Evolutionary conservation across 2,797 vertebrate genomes (phyloP), one percentile per base, ranked within the genome.

Genomic region (Cirrhinus mrigala): DNA sequence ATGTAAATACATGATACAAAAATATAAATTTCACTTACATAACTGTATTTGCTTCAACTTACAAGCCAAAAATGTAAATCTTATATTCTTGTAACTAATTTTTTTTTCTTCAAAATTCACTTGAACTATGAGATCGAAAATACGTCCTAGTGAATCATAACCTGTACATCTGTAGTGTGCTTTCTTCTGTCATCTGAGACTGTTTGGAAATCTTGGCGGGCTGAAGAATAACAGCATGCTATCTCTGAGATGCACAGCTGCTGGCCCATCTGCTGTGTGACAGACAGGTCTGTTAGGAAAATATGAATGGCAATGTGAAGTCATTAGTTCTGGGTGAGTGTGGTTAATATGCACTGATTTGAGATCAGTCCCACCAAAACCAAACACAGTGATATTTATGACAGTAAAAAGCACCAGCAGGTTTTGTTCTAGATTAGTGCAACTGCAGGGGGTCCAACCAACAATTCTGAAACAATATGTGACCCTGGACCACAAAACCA

Each of bases 241-340:
- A 48, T 82, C 64, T 82, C 33, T 64, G 83, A 87, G 54, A 46
- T 12, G 2, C 64, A 77, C 66, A 83, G 74, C 70, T 56, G 76
- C 27, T 74, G 64, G n/a, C 11, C 75, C 80, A 81, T 87, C 79
- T 82, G 79, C 73, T 56, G 37, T 40, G 56, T 62, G 82, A 71
- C 37, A 64, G 73, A 66, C 64, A 66, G 86, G 62, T 69, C 69
- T 27, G n/a, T 71, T 68, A 78, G 52, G 4, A 56, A 66, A 79
- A 76, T 52, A 79, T 50, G 74, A 79, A 68, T 70, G 58, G 11
- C 40, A 44, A 33, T 48, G 52, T 48, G 24, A 68, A 44, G 16
- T 46, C 64, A 69, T 84, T 48, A 78, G 50, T 66, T 75, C 56
- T 66, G 81, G 71, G 14, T 66, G 71, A 58, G 37, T 46, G 33